Base-by-base conservation (phyloP, 2,113 vertebrate species). In the Micromys minutus region DNA sequence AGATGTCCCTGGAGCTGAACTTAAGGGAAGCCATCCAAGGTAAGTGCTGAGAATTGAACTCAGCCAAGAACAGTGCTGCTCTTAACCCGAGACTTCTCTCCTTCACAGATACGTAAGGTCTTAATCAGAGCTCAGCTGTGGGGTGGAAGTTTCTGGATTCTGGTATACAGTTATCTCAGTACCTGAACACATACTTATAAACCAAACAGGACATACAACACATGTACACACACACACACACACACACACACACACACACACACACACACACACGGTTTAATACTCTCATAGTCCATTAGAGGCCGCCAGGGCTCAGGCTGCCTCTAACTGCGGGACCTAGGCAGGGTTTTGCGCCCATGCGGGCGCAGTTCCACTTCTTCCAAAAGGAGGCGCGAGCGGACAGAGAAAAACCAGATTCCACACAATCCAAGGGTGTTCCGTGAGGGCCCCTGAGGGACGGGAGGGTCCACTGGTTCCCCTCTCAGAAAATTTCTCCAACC, bases 371-470 rank as follows among this genome's bases (percentile, higher is more conserved):
- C 36, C 29, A 0, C 13, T 0, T 93, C 24, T 69, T 26, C 86
- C 90, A 50, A 77, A 0, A 96, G 94, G 47, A 87, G 93, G 71
- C 71, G 93, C 94, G 45, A 59, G 72, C n/a, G 47, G 26, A 61
- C 59, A 7, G 50, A 74, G 36, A 29, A 77, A 90, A 55, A 19
- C 11, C 3, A 2, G 36, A 76, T 4, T 12, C 13, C 7, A 77
- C 57, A 65, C 13, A 36, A 55, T 5, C 5, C 15, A 55, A 2
- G 34, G 10, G n/a, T 45, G 21, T 36, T 21, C 4, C 2, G 1
- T 55, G 80, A 59, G 52, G 55, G 55, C 55, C 22, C 1, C 79
- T 59, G 36, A 5, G 55, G 6, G 69, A 22, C n/a, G 36, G 55
- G 55, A 4, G 22, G 21, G n/a, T 17, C 1, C 65, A 0, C 57